These are phyloP conservation scores for Conopomorpha cramerella DNA, from an alignment of 1,140 invertebrate species.

Conservation along the genomic window DNA sequence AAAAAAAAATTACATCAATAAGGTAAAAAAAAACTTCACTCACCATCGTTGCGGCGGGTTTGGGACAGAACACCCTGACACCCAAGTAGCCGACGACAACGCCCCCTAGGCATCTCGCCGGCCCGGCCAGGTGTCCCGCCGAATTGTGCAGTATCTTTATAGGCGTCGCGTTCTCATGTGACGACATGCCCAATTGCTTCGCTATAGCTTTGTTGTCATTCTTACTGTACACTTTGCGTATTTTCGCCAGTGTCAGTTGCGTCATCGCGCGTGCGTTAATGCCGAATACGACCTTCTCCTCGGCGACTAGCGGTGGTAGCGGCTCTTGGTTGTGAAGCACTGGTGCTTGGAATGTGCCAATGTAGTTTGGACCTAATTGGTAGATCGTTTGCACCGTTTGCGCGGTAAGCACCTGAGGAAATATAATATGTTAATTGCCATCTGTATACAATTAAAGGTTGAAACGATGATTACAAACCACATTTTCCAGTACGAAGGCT, in stretches of 20 bases:
- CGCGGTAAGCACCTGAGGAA: constrained; percentile 66
- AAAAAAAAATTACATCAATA: no score
- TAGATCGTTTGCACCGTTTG: constrained; percentile 81
- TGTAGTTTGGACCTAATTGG: constrained; percentile 87
- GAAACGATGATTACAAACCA: no score
- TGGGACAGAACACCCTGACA: constrained; percentile 92
- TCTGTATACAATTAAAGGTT: no score
- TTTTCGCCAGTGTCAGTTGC: constrained; percentile 93
- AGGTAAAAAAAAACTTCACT: no score
- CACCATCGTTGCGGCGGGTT: constrained; percentile 88
- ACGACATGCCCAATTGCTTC: constrained; percentile 95
- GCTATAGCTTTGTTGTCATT: constrained; percentile 98
- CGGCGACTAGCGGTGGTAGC: constrained; percentile 75
- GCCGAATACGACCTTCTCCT: constrained; percentile 95
- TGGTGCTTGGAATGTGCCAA: constrained; percentile 85
- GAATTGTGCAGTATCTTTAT: constrained; percentile 95
- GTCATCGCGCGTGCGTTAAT: constrained; percentile 95
- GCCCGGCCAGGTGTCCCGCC: constrained; percentile 90
- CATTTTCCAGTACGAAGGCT: no score
- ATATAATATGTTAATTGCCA: no score
- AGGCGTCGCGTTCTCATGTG: constrained; percentile 97
- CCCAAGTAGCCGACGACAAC: constrained; percentile 96
- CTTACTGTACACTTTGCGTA: constrained; percentile 95
- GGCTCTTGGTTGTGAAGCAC: constrained; percentile 70
- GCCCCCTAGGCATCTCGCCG: constrained; percentile 91